phyloP scores from a whole-genome alignment of 2,797 vertebrate species.

The Pseudopleuronectes americanus region DNA sequence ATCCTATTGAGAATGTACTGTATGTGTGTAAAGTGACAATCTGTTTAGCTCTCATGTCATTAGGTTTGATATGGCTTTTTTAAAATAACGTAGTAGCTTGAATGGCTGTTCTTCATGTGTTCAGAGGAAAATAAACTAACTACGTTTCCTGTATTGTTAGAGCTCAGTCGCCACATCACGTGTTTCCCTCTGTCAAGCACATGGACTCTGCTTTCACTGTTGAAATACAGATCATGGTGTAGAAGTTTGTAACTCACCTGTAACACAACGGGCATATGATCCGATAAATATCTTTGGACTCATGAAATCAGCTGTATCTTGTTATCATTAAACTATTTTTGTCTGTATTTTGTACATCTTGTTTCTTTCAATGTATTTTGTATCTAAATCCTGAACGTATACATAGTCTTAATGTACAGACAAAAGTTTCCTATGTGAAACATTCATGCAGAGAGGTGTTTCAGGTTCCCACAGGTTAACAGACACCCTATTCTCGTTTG shows the following conservation, averaged over 20 bases:
- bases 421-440: constrained; percentile 10
- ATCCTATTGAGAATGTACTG: constrained; percentile 82
- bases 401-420: background rate
- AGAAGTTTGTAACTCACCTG: constrained; percentile 66
- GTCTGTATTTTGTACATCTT: constrained; percentile 71
- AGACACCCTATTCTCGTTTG: constrained; percentile 68
- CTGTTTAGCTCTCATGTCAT: constrained; percentile 73
- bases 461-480: constrained; percentile 70
- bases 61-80: constrained; percentile 71
- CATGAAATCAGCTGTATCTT: constrained; percentile 75
- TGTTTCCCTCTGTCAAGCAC: constrained; percentile 62
- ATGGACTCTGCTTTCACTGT: constrained; percentile 52
- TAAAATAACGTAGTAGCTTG: constrained; percentile 75
- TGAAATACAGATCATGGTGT: constrained; percentile 57
- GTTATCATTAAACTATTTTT: constrained; percentile 80
- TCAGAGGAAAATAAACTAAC: constrained; percentile 73
- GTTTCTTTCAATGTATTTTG: constrained; percentile 52
- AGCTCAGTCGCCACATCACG: constrained; percentile 46
- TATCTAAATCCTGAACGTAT: background rate
- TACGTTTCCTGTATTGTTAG: constrained; percentile 61
- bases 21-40: constrained; percentile 81
- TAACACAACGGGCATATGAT: constrained; percentile 65
- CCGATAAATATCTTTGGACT: constrained; percentile 67
- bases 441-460: constrained; percentile 36
- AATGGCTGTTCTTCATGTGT: constrained; percentile 71